Evolutionary conservation across 2,797 vertebrate genomes (phyloP).

Genomic region (Arnoldichthys spilopterus): DNA sequence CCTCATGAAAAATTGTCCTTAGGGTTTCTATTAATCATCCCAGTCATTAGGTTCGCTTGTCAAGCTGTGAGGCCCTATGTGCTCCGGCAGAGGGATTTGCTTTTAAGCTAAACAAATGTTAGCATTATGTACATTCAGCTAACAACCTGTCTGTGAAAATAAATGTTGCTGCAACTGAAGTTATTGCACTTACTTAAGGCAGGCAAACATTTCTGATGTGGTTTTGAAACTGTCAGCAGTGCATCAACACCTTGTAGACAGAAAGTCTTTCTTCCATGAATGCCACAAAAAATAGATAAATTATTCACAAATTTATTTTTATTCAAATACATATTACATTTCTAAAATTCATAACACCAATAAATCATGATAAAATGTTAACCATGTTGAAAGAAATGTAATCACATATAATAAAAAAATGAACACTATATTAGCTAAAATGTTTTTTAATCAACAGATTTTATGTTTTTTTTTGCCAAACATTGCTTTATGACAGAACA

Average conservation of each 20-base stretch:
- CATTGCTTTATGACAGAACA: too few relatives aligned
- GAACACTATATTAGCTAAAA: too few relatives aligned
- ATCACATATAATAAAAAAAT: too few relatives aligned
- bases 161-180: slow-evolving; percentile 47
- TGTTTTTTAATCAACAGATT: too few relatives aligned
- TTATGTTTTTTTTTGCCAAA: too few relatives aligned
- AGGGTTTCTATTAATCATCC: slow-evolving; percentile 86
- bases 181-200: slow-evolving; percentile 38
- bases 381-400: too few relatives aligned
- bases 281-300: not conserved
- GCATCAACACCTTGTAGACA: slow-evolving; percentile 23
- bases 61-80: slow-evolving; percentile 79
- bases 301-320: not conserved
- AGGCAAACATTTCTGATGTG: slow-evolving; percentile 34
- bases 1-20: slow-evolving; percentile 85
- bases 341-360: too few relatives aligned
- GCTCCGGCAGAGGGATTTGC: slow-evolving; percentile 80
- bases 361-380: too few relatives aligned
- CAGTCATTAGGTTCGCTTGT: slow-evolving; percentile 87
- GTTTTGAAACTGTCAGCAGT: slow-evolving; percentile 37
- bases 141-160: slow-evolving; percentile 55
- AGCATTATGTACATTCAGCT: slow-evolving; percentile 61
- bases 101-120: slow-evolving; percentile 65
- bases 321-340: not conserved
- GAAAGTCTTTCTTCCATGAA: slow-evolving; percentile 6